Conservation (phyloP, 2,797 vertebrate species). For the Linurgus olivaceus region DNA sequence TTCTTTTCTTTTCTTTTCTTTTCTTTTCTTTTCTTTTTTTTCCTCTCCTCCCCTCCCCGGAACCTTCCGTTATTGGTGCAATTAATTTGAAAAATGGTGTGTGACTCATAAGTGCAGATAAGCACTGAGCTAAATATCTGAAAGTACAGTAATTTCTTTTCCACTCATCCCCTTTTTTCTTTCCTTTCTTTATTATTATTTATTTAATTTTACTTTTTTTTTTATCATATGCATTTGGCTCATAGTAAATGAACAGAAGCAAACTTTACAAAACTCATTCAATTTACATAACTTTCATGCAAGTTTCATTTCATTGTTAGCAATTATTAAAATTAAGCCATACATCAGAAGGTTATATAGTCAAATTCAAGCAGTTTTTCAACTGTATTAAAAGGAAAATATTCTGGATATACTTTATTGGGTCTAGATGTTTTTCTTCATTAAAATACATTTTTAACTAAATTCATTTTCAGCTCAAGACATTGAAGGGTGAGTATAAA, state of each 20-base stretch:
- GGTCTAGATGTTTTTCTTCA: neutral
- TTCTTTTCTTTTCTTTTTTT: neutral
- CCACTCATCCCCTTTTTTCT: accelerated
- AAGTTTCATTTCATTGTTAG: neutral
- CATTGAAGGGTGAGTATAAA: neutral
- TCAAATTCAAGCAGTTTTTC: neutral
- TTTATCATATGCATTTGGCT: neutral
- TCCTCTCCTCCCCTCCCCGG: neutral
- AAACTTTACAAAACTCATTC: neutral
- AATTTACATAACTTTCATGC: neutral
- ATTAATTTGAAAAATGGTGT: neutral
- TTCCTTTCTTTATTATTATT: neutral
- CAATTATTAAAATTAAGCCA: neutral
- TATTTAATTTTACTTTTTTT: neutral
- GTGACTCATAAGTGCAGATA: neutral
- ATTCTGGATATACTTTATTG: neutral
- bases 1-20: too few relatives aligned
- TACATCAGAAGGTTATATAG: neutral
- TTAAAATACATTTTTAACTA: neutral
- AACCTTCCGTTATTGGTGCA: neutral
- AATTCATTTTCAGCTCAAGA: neutral
- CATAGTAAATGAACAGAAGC: neutral
- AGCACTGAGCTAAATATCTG: neutral
- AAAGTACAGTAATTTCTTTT: neutral
- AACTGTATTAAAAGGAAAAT: neutral